These are phyloP conservation scores for Camponotus floridanus DNA, from an alignment of 1,140 invertebrate genomes.

Conservation along the genomic window DNA sequence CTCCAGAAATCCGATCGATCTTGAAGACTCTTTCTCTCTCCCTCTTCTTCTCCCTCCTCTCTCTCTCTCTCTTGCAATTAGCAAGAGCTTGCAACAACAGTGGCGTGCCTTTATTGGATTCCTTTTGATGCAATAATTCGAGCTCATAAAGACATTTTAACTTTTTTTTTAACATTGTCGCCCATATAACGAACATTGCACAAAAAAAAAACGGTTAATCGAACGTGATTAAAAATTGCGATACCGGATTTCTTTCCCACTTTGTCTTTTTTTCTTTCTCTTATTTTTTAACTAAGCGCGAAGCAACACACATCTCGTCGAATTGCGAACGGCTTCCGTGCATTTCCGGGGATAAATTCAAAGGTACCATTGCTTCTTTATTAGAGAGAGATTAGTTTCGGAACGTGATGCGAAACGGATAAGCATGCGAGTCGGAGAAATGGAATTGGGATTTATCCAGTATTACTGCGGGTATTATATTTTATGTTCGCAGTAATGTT, in stretches of 20 bases:
- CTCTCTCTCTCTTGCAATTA: constrained; percentile 19
- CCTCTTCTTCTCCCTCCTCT: background rate
- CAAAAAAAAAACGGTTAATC: background rate
- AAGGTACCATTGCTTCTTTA: constrained; percentile 42
- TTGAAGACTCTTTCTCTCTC: constrained; percentile 5
- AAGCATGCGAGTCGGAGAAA: constrained; percentile 46
- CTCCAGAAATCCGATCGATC: constrained; percentile 50
- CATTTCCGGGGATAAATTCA: constrained; percentile 38
- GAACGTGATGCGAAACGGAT: background rate
- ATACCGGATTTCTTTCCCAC: background rate
- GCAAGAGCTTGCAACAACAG: constrained; percentile 24
- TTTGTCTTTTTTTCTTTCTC: background rate
- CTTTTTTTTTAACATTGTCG: background rate
- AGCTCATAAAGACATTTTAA: background rate
- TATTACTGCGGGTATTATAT: constrained; percentile 46
- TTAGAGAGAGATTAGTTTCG: constrained; percentile 36
- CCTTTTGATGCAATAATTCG: background rate
- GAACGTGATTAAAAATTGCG: constrained; percentile 7
- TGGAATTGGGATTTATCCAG: constrained; percentile 55
- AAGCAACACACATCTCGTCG: background rate
- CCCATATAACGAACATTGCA: background rate
- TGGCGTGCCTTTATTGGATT: background rate
- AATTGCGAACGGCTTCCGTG: background rate
- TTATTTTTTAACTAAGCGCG: background rate
- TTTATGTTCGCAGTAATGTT: constrained; percentile 53